A percentile compares a stretch with the other conserved stretches of the same genome.
Conservation (phyloP, 2,888 invertebrate species). For the Drosophila sordidula region DNA sequence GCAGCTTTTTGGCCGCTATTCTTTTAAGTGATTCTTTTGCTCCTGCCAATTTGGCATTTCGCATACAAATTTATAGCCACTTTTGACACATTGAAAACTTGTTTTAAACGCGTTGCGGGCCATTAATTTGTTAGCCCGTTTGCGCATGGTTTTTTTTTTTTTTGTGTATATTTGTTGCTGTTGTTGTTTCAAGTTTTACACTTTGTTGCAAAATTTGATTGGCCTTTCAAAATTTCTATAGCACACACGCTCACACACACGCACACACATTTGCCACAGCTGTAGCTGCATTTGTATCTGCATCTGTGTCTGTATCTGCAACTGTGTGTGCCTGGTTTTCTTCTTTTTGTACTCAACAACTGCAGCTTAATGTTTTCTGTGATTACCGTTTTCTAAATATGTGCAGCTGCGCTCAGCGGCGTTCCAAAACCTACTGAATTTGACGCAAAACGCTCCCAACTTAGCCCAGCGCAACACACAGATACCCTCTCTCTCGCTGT, state of each 20-base stretch:
- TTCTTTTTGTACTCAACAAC: constrained; percentile 21
- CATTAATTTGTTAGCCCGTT: constrained; percentile 56
- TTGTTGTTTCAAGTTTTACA: constrained; percentile 37
- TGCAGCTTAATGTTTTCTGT: constrained; percentile 39
- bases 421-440: constrained; percentile 81
- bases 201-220: constrained; percentile 54
- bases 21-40: constrained; percentile 76
- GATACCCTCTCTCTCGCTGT: background rate
- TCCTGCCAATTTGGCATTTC: constrained; percentile 65
- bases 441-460: constrained; percentile 26
- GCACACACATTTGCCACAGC: constrained; percentile 39
- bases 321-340: constrained; percentile 35
- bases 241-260: constrained; percentile 17
- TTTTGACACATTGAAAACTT: constrained; percentile 75
- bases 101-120: constrained; percentile 59
- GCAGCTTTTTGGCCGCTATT: constrained; percentile 34
- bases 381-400: constrained; percentile 62
- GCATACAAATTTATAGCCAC: constrained; percentile 64
- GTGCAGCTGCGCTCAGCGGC: constrained; percentile 80
- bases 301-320: constrained; percentile 33
- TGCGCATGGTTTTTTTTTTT: constrained; percentile 9
- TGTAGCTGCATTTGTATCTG: constrained; percentile 49
- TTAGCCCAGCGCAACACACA: constrained; percentile 25
- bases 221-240: constrained; percentile 47
- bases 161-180: constrained; percentile 15